A percentile compares a stretch with the other conserved stretches of the same genome.
phyloP scores from a whole-genome alignment of 37 sponge, comb jelly and placozoan genomes.

The Cladorhizidae sp. region DNA sequence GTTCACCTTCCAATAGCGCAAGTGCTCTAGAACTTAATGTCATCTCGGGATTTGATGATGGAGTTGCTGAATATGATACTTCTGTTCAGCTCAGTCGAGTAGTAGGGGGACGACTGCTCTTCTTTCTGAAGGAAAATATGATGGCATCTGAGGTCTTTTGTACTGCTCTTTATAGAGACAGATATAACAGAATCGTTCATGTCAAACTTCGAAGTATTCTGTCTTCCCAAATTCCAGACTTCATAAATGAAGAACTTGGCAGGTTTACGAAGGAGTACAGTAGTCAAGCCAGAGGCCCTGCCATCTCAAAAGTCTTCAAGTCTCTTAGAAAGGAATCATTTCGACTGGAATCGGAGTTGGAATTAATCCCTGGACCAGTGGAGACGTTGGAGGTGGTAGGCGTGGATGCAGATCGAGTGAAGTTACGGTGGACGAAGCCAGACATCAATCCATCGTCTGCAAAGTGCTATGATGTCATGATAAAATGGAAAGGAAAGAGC shows the following conservation, averaged over 20 bases:
- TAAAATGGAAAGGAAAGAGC: not conserved
- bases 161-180: not conserved
- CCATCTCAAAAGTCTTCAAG: constrained; percentile 2
- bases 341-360: not conserved
- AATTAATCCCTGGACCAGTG: constrained; percentile 6
- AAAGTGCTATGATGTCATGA: not conserved
- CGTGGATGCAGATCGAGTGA: constrained; percentile 1
- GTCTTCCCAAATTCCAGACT: not conserved
- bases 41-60: not conserved
- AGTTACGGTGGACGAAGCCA: constrained; percentile 10
- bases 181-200: not conserved
- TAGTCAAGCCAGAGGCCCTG: not conserved
- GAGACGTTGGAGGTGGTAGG: constrained; percentile 2
- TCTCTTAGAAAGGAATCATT: not conserved
- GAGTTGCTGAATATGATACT: not conserved
- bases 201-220: not conserved
- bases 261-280: constrained; percentile 1
- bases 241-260: not conserved
- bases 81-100: not conserved
- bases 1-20: not conserved
- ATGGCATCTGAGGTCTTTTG: constrained; percentile 1
- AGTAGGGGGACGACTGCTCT: not conserved
- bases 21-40: not conserved
- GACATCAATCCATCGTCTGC: constrained; percentile 6
- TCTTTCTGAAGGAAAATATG: constrained; percentile 1